These are phyloP conservation scores for Carabus problematicus DNA, from an alignment of 2,888 invertebrate genomes.

Conservation along the genomic window DNA sequence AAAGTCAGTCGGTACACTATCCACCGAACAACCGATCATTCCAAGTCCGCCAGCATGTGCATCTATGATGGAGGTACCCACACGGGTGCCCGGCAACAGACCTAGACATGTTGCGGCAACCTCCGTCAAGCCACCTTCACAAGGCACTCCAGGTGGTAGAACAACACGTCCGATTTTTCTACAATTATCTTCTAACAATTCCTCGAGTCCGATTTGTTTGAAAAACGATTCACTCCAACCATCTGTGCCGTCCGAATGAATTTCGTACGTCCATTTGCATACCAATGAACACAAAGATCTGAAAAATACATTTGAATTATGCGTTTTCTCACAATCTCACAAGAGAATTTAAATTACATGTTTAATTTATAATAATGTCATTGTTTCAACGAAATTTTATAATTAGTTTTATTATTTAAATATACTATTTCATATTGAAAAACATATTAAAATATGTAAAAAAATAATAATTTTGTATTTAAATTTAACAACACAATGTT, in stretches of 20 bases:
- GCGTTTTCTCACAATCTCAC: no score
- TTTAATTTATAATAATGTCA: no score
- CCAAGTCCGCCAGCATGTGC: conserved; percentile 95
- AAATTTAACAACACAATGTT: no score
- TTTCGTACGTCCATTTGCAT: conserved; percentile 94
- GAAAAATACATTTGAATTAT: conserved; percentile 45
- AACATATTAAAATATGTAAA: no score
- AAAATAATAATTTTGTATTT: no score
- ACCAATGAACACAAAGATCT: conserved; percentile 91
- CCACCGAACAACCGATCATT: conserved; percentile 74
- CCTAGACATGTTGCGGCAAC: conserved; percentile 74
- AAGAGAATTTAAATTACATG: no score
- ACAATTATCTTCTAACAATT: conserved; percentile 72
- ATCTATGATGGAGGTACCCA: conserved; percentile 91
- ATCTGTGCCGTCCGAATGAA: conserved; percentile 63
- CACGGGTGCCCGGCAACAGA: conserved; percentile 74
- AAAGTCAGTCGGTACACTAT: conserved; percentile 58
- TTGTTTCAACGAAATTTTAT: no score
- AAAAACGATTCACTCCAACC: conserved; percentile 82
- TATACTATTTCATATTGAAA: no score
- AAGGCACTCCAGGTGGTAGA: conserved; percentile 74
- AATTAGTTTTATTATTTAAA: no score
- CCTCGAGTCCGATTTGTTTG: conserved; percentile 74
- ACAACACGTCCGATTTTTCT: conserved; percentile 73
- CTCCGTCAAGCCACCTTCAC: conserved; percentile 69